Evolutionary conservation across 1,140 invertebrate genomes (phyloP).

Genomic region (Lasioglossum baleicum): DNA sequence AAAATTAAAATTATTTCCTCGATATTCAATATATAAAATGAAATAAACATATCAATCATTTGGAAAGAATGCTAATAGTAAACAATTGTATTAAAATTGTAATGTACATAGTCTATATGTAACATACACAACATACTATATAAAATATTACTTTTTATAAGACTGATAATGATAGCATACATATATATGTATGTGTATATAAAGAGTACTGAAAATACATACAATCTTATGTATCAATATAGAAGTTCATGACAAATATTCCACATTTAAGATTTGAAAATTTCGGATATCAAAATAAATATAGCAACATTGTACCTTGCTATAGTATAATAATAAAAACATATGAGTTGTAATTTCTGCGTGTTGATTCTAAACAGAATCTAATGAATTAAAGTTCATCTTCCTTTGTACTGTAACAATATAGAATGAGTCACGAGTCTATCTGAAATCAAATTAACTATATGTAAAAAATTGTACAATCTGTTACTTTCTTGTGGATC

Average conservation of each 20-base stretch:
- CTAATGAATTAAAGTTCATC: neutral
- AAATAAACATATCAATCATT: no score
- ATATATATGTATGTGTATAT: no score
- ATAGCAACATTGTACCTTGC: neutral
- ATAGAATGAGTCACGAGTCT: constrained; percentile 8
- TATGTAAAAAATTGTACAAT: constrained; percentile 48
- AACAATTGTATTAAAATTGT: no score
- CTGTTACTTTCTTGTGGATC: constrained; percentile 70
- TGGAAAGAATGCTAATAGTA: no score
- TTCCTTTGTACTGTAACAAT: constrained; percentile 1
- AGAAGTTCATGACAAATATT: neutral
- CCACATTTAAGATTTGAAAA: neutral
- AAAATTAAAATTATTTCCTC: no score
- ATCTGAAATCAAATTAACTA: constrained; percentile 36
- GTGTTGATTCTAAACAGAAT: neutral
- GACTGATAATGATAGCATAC: neutral
- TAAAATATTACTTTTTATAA: no score
- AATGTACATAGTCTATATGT: no score
- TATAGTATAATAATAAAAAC: neutral
- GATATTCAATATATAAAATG: no score
- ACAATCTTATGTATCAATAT: neutral
- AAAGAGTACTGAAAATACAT: neutral
- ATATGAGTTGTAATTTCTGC: neutral
- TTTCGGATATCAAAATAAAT: constrained; percentile 3
- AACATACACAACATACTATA: no score